These are phyloP conservation scores for Brassicogethes aeneus DNA, from an alignment of 2,888 invertebrate species.

Conservation along the genomic window DNA sequence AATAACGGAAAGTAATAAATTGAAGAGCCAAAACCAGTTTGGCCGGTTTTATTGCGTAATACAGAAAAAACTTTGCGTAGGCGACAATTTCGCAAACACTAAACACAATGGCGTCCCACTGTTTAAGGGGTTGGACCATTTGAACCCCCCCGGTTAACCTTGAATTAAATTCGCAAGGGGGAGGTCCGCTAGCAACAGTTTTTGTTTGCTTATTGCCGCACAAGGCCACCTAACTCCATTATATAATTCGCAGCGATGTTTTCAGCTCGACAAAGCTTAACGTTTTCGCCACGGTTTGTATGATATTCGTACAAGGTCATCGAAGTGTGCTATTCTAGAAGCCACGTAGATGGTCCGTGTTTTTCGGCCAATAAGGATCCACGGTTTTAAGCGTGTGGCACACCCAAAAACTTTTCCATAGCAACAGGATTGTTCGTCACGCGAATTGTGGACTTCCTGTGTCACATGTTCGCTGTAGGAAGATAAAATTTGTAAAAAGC, in stretches of 20 bases:
- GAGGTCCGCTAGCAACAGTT: too few relatives aligned
- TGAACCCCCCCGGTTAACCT: too few relatives aligned
- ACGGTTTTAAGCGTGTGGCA: slow-evolving; percentile 26
- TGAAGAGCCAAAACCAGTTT: too few relatives aligned
- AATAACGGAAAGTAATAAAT: too few relatives aligned
- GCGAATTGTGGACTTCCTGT: slow-evolving; percentile 21
- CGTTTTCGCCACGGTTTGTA: slow-evolving; percentile 25
- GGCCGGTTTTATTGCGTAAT: too few relatives aligned
- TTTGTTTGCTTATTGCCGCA: too few relatives aligned
- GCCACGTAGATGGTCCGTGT: slow-evolving; percentile 22
- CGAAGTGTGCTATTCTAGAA: slow-evolving; percentile 20
- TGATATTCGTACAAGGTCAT: slow-evolving; percentile 21
- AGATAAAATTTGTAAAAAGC: slow-evolving; percentile 1
- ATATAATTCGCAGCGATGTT: slow-evolving; percentile 4
- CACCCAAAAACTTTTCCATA: slow-evolving; percentile 31
- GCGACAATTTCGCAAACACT: too few relatives aligned
- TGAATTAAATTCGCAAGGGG: too few relatives aligned
- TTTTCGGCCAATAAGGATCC: slow-evolving; percentile 23
- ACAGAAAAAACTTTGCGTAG: too few relatives aligned
- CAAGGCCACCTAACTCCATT: too few relatives aligned
- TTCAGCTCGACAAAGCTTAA: slow-evolving; percentile 11
- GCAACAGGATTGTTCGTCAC: slow-evolving; percentile 28
- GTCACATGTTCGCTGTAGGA: slow-evolving; percentile 2
- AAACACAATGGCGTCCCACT: too few relatives aligned
- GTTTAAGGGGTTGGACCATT: too few relatives aligned